phyloP scores from a whole-genome alignment of 1,140 invertebrate species.

The Micrasema minimum region DNA sequence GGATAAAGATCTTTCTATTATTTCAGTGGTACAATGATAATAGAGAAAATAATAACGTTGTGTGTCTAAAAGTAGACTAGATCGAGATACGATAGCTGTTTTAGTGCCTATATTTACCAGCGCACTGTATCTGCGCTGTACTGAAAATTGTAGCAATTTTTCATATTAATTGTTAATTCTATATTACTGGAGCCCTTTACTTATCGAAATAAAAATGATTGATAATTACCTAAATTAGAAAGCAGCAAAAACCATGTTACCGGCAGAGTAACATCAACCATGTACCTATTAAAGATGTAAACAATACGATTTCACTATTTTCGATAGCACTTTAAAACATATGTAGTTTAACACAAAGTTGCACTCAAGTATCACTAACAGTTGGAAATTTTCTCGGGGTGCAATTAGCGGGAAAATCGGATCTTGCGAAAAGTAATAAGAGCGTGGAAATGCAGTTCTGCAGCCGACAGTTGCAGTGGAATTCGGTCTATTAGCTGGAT shows the following conservation, averaged over 20 bases:
- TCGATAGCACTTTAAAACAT: not conserved
- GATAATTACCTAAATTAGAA: slow-evolving; percentile 12
- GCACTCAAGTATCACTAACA: too few relatives aligned
- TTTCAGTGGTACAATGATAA: slow-evolving; percentile 12
- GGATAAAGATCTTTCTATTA: not conserved
- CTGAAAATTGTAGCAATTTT: too few relatives aligned
- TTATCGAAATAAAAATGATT: too few relatives aligned
- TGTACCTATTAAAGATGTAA: not conserved
- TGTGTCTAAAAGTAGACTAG: slow-evolving; percentile 14
- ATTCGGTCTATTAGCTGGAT: not conserved
- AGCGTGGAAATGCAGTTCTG: not conserved
- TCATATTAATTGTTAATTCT: too few relatives aligned
- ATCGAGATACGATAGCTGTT: not conserved
- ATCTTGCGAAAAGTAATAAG: too few relatives aligned
- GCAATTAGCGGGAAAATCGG: too few relatives aligned
- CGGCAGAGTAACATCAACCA: not conserved
- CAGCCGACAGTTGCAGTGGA: not conserved
- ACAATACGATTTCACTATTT: not conserved
- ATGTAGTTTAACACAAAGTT: not conserved
- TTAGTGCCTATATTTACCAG: too few relatives aligned
- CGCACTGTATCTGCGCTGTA: too few relatives aligned
- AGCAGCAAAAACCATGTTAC: not conserved
- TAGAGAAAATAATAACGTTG: slow-evolving; percentile 16
- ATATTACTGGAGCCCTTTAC: too few relatives aligned
- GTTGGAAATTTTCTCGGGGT: too few relatives aligned